Percentiles rank a stretch among this genome's conserved stretches.
phyloP scores from a whole-genome alignment of 1,140 invertebrate species.

The Antheraea pernyi region DNA sequence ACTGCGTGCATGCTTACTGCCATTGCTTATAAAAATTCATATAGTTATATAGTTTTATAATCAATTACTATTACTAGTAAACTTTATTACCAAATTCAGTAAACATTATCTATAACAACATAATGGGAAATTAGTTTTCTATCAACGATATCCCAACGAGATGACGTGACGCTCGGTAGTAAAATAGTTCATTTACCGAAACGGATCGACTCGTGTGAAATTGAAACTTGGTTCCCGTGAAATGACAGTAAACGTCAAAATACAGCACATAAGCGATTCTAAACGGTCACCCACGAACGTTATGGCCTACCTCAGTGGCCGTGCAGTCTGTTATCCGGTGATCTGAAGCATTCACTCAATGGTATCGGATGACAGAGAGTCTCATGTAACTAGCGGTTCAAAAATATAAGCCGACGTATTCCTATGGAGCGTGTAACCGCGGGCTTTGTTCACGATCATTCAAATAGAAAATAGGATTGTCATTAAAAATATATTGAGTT shows the following conservation, averaged over 20 bases:
- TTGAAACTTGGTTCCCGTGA: constrained; percentile 48
- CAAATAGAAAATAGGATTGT: not conserved
- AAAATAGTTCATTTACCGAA: constrained; percentile 29
- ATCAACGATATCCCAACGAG: constrained; percentile 19
- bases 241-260: constrained; percentile 54
- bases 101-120: constrained; percentile 6
- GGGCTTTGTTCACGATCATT: constrained; percentile 20
- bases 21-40: too few relatives aligned
- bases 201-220: constrained; percentile 35
- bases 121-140: constrained; percentile 16
- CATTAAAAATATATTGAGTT: not conserved
- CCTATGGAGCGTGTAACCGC: constrained; percentile 51
- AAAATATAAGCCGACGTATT: constrained; percentile 42
- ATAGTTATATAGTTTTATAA: too few relatives aligned
- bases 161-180: constrained; percentile 37
- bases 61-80: not conserved
- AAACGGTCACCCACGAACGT: constrained; percentile 54
- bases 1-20: too few relatives aligned
- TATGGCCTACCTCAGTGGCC: constrained; percentile 59
- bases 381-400: constrained; percentile 27
- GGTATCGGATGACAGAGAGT: constrained; percentile 43
- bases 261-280: constrained; percentile 40
- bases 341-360: constrained; percentile 45
- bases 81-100: not conserved
- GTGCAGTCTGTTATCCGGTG: constrained; percentile 47